phyloP scores from a whole-genome alignment of 2,888 invertebrate genomes.

The Odontocerum albicorne region DNA sequence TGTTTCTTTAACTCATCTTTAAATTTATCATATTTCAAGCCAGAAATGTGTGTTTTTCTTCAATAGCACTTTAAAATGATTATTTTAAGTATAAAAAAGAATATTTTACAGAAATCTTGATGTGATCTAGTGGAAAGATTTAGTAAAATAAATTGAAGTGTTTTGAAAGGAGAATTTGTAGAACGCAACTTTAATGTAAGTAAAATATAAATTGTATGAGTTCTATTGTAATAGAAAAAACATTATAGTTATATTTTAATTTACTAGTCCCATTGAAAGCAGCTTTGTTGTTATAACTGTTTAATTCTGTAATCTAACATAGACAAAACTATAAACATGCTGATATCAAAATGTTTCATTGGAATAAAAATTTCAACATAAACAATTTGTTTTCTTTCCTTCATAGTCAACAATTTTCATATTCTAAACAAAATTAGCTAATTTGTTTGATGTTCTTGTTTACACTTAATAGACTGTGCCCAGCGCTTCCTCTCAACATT shows the following conservation, averaged over 20 bases:
- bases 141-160: background rate
- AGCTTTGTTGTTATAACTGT: constrained; percentile 9
- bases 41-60: background rate
- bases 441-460: too few species aligned
- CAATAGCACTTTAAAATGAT: background rate
- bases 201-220: background rate
- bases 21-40: too few species aligned
- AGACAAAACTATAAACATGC: constrained; percentile 14
- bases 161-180: too few species aligned
- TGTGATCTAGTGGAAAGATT: background rate
- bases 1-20: too few species aligned
- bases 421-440: too few species aligned
- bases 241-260: constrained; percentile 1
- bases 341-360: constrained; percentile 23
- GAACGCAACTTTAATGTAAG: background rate
- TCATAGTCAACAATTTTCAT: background rate
- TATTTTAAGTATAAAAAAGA: background rate
- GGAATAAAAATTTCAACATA: constrained; percentile 17
- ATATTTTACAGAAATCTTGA: background rate
- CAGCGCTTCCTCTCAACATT: too few species aligned
- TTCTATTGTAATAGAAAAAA: background rate
- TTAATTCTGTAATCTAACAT: constrained; percentile 8
- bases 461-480: too few species aligned
- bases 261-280: constrained; percentile 7
- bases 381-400: background rate